Conservation (phyloP, 1,140 invertebrate genomes). For the Cotesia vestalis region DNA sequence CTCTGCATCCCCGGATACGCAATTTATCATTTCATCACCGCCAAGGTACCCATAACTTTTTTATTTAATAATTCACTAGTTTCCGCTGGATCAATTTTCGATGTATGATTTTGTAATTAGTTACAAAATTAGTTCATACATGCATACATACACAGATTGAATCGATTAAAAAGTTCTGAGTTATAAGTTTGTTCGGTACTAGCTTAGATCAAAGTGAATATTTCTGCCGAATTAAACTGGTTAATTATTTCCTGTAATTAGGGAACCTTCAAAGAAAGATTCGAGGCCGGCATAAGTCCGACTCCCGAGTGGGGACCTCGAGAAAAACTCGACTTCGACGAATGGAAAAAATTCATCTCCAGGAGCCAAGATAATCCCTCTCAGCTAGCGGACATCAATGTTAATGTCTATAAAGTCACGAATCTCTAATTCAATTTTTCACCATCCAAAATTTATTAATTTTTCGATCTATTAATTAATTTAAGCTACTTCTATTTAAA, state of each 20-base stretch:
- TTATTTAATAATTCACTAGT: background rate
- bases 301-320: slow-evolving; percentile 53
- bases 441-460: slow-evolving; percentile 16
- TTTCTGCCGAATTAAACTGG: background rate
- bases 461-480: background rate
- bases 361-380: slow-evolving; percentile 39
- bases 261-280: slow-evolving; percentile 49
- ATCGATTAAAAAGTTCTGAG: background rate
- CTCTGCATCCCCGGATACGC: slow-evolving; percentile 71
- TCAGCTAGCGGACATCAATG: slow-evolving; percentile 40
- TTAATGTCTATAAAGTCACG: slow-evolving; percentile 39
- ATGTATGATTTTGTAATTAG: background rate
- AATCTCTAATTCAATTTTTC: slow-evolving; percentile 34
- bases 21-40: slow-evolving; percentile 58
- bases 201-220: slow-evolving; percentile 8
- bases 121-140: background rate
- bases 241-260: slow-evolving; percentile 34
- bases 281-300: slow-evolving; percentile 47
- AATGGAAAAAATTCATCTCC: slow-evolving; percentile 49
- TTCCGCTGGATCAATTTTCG: too few species aligned
- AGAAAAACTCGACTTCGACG: slow-evolving; percentile 45
- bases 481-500: too few species aligned
- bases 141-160: background rate
- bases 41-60: slow-evolving; percentile 44
- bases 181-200: slow-evolving; percentile 11